Conservation (phyloP, 2,113 vertebrate genomes). For the human region DNA sequence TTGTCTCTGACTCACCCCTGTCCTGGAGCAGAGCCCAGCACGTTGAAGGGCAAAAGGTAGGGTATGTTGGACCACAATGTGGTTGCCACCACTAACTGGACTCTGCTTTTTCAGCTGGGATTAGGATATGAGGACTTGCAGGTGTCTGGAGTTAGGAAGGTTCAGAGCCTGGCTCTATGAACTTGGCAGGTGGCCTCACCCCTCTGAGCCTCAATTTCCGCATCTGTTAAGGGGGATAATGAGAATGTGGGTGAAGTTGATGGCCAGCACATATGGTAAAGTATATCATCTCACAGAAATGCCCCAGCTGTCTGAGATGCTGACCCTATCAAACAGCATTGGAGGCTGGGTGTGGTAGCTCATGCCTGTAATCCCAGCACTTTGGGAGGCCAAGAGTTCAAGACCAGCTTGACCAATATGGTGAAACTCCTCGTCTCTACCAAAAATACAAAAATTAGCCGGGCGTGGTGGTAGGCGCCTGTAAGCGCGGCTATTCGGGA, state of each 20-base stretch:
- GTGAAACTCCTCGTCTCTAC: no score
- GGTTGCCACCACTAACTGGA: neutral
- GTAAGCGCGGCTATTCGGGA: no score
- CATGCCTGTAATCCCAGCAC: no score
- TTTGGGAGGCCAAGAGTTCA: no score
- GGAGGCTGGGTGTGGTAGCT: no score
- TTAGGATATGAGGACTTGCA: neutral
- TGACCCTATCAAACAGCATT: neutral
- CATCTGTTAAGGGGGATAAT: neutral
- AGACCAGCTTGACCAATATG: no score
- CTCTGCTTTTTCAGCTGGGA: neutral
- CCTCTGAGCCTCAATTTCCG: neutral
- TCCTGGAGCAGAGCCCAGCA: conserved; percentile 43
- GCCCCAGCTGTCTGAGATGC: neutral
- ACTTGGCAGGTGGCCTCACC: neutral
- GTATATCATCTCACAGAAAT: neutral
- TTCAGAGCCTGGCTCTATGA: neutral
- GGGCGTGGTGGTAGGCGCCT: no score
- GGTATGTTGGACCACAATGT: neutral
- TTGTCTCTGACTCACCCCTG: conserved; percentile 44
- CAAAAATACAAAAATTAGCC: no score
- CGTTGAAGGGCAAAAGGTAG: neutral
- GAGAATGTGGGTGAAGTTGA: neutral
- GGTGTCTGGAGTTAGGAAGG: neutral
- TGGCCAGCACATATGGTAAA: neutral